These are phyloP conservation scores for Autographa pulchrina DNA, from an alignment of 2,888 invertebrate species.

Conservation along the genomic window DNA sequence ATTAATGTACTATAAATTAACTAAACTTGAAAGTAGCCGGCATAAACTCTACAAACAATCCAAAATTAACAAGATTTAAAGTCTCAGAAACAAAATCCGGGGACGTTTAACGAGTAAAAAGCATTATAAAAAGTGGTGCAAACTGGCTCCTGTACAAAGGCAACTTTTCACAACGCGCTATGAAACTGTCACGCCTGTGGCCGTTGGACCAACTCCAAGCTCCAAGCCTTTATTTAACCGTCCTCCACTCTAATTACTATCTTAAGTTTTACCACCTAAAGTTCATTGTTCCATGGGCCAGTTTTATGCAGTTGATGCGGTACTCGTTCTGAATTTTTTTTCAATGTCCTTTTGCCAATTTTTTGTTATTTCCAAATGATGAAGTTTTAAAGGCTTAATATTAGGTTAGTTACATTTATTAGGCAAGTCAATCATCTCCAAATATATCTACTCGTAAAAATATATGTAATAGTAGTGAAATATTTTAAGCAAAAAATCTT, in stretches of 20 bases:
- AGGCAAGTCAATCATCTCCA: conserved; percentile 9
- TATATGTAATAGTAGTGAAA: too few species aligned
- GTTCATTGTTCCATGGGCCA: conserved; percentile 28
- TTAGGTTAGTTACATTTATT: conserved; percentile 22
- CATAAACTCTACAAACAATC: conserved; percentile 47
- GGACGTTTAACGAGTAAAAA: conserved; percentile 58
- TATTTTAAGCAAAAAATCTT: too few species aligned
- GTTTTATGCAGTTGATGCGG: conserved; percentile 39
- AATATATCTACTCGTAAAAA: not conserved
- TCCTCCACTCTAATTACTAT: conserved; percentile 37
- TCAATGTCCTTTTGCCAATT: conserved; percentile 47
- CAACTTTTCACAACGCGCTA: conserved; percentile 71
- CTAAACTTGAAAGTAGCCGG: conserved; percentile 26
- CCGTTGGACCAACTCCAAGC: conserved; percentile 62
- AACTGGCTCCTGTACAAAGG: conserved; percentile 64
- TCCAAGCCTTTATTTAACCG: conserved; percentile 41
- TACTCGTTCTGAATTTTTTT: conserved; percentile 38
- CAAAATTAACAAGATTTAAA: conserved; percentile 62
- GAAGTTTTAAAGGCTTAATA: conserved; percentile 36
- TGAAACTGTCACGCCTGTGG: conserved; percentile 72
- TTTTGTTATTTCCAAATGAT: conserved; percentile 49
- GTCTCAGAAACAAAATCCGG: conserved; percentile 53
- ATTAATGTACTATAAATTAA: conserved; percentile 23
- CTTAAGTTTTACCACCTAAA: conserved; percentile 35
- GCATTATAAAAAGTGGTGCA: conserved; percentile 56